Percentiles rank a stretch among this genome's conserved stretches.
Conservation (phyloP, 2,888 invertebrate species). For the Drosophila differens region DNA sequence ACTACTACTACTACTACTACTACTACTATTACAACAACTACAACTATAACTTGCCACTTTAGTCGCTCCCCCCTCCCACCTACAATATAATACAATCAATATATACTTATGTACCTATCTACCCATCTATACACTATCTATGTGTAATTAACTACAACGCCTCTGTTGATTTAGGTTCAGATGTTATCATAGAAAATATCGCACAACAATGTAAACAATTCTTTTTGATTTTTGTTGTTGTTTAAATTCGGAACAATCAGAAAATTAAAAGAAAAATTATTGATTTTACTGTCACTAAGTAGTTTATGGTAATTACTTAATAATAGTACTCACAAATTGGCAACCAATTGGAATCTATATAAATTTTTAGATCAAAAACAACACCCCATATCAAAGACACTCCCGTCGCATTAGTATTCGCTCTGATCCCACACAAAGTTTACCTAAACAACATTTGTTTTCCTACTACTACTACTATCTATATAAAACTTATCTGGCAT, state of each 20-base stretch:
- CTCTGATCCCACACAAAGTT: slow-evolving; percentile 35
- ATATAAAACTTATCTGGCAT: slow-evolving; percentile 15
- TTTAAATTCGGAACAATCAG: slow-evolving; percentile 1
- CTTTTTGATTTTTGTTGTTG: slow-evolving; percentile 3
- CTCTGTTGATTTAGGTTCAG: slow-evolving; percentile 18
- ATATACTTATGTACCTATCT: slow-evolving; percentile 9
- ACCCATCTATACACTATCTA: slow-evolving; percentile 7
- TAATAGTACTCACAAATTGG: slow-evolving; percentile 18
- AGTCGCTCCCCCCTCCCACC: slow-evolving; percentile 7
- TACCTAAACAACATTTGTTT: slow-evolving; percentile 13
- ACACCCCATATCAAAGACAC: slow-evolving; percentile 18
- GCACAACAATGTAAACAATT: slow-evolving; percentile 16
- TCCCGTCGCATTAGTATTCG: slow-evolving; percentile 22
- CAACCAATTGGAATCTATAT: slow-evolving; percentile 12
- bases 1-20: background rate
- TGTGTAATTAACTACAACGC: slow-evolving; percentile 16
- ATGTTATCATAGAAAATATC: slow-evolving; percentile 7
- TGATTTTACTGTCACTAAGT: slow-evolving; percentile 22
- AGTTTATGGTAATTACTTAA: slow-evolving; percentile 14
- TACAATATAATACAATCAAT: background rate
- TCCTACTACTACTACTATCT: background rate
- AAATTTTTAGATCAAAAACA: background rate
- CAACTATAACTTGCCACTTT: slow-evolving; percentile 46
- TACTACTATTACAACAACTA: slow-evolving; percentile 7
- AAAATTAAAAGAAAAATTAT: background rate